Evolutionary conservation across 2,888 invertebrate species (phyloP), one percentile per base, ranked within the genome.

Genomic region (Neocrepidodera transversa): DNA sequence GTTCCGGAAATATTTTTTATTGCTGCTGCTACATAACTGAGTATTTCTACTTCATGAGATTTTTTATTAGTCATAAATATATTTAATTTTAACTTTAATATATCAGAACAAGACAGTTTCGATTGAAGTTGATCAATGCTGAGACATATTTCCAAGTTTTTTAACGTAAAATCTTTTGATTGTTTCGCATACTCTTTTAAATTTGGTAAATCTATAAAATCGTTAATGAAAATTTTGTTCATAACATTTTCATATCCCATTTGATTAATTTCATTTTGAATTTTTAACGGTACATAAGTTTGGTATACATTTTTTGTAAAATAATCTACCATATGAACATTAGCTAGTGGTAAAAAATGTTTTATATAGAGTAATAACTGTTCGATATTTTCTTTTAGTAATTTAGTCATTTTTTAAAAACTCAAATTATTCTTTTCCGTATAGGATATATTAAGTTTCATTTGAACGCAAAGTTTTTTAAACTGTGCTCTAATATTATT

Each of bases 1-100:
- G 78, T 75, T 72, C 76, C 56, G 13, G 74, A 70, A 28, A 74
- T 64, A 11, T 73, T 66, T 14, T 78, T 75, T 6, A 91, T 73
- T 1, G 84, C 81, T 1, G 86, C 82, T 0, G 87, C 82, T 1
- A 90, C 76, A 0, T 80, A 79, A 0, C 89, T 87, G 78, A 89
- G 84, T 10, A 83, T 80, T 75, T 88, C 85, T 0, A 89, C 88
- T 83, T 94, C 94, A 75, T 94, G 91, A 38, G 86, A 86, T 73
- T 94, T 94, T 77, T 94, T 94, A 47, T 83, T 82, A 2, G 84
- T 87, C 90, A 93, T 92, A 70, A 91, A 90, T 65, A 87, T 85
- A n/a, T 85, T 83, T 6, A 89, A 79, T 62, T 78, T 76, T 59
- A 74, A 64, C 60, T 75, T 67, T 6, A 68, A 35, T 7, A 72